A percentile compares a stretch with the other conserved stretches of the same genome.
These are phyloP conservation scores for Cheirogaleus major DNA, from an alignment of 2,797 vertebrate genomes.

Conservation along the genomic window DNA sequence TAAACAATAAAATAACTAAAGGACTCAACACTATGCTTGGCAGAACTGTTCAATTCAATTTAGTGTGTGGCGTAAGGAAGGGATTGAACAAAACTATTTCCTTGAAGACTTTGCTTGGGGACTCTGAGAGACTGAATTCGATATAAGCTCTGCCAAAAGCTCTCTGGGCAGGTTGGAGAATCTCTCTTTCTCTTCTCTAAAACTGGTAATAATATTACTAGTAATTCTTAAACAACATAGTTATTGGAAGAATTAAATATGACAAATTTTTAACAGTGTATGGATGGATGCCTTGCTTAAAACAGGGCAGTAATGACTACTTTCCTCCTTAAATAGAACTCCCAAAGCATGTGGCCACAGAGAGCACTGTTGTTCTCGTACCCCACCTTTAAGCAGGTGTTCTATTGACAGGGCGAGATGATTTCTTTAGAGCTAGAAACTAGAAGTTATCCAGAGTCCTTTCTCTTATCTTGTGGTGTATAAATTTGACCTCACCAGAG, in stretches of 20 bases:
- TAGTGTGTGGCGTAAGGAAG: background rate
- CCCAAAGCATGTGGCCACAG: no score
- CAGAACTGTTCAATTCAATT: background rate
- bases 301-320: background rate
- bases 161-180: background rate
- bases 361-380: background rate
- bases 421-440: background rate
- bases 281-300: background rate
- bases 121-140: background rate
- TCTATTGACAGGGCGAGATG: rapidly evolving
- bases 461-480: background rate
- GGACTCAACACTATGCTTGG: background rate
- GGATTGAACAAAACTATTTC: background rate
- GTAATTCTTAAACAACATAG: background rate
- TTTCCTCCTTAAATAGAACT: background rate
- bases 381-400: rapidly evolving
- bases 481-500: background rate
- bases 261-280: background rate
- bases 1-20: background rate
- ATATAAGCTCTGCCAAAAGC: background rate
- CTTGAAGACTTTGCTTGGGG: background rate
- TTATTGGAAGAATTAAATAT: background rate
- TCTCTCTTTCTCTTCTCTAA: background rate
- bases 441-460: background rate
- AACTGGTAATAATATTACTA: background rate